Base-by-base conservation (phyloP, 2,797 vertebrate genomes). In the Lindbergichthys nudifrons region DNA sequence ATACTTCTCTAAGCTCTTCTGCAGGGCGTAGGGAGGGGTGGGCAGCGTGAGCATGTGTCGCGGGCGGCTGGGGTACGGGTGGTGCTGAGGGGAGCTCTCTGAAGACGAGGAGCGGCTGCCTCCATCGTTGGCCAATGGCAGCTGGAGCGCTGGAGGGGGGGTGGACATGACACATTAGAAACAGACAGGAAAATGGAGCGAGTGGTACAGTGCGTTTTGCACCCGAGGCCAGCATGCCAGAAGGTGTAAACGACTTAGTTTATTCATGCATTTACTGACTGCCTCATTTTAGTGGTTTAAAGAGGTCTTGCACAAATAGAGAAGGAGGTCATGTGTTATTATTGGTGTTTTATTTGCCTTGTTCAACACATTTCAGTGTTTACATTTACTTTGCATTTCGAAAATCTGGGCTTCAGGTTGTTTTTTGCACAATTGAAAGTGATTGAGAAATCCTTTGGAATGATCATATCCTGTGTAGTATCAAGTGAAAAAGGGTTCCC, bases 1-100 rank as follows among this genome's bases (percentile, higher is more conserved):
- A 5, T 94, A 98, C 97, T 97, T 98, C 90, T 98, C 97, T 80
- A 98, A 90, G 89, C 96, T 98, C 81, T 96, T 96, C 86, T 94
- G 96, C 32, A 95, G 92, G 88, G 94, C 92, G n/a, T 94, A 96
- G 0, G 95, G 91, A 2, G 96, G 92, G 0, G 96, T 96, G 75
- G 96, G 95, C 47, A 98, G 93, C 48, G 94, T 96, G 87, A 97
- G 94, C 94, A 97, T 96, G 85, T 96, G 92, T 78, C 96, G 93
- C 21, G 96, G 96, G 75, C 96, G 95, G 82, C 92, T 92, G 67
- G 94, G 90, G 87, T 93, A 93, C 0, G 94, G 90, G 65, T 96
- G 96, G 83, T 97, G 97, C 89, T 97, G 97, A 11, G 96, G 94
- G 0, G 96, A 96, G 86, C 93, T 96, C 89, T 98, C 97, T 2